Percentiles rank a stretch among this genome's conserved stretches.
These are phyloP conservation scores for Hemistola chrysoprasaria DNA, from an alignment of 2,888 invertebrate species.

Conservation along the genomic window DNA sequence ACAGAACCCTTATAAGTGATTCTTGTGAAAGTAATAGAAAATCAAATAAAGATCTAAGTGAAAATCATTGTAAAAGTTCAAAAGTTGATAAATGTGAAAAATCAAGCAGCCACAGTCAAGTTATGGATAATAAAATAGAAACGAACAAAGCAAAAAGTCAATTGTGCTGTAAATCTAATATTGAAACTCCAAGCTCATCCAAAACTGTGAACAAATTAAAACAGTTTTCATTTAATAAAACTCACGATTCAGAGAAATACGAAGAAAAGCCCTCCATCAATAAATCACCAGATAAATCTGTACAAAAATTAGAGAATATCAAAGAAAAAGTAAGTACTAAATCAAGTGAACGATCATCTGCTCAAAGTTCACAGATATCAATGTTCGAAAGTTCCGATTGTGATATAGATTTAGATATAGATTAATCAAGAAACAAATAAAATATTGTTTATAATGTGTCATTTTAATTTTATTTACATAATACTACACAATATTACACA, in stretches of 20 bases:
- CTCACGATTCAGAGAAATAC: slow-evolving; percentile 57
- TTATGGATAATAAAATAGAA: slow-evolving; percentile 1
- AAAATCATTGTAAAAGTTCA: slow-evolving; percentile 12
- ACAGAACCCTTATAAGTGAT: slow-evolving; percentile 6
- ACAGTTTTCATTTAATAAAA: slow-evolving; percentile 58
- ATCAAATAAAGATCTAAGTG: slow-evolving; percentile 5
- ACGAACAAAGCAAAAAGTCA: slow-evolving; percentile 10
- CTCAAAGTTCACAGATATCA: slow-evolving; percentile 63
- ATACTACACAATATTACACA: too few relatives aligned
- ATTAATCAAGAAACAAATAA: slow-evolving; percentile 39
- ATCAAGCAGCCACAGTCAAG: background rate
- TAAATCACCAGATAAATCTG: slow-evolving; percentile 23
- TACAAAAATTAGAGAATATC: slow-evolving; percentile 32
- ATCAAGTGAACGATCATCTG: slow-evolving; percentile 18
- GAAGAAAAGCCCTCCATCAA: slow-evolving; percentile 38
- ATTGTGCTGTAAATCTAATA: slow-evolving; percentile 11
- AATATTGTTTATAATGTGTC: slow-evolving; percentile 22
- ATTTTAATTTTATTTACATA: slow-evolving; percentile 21
- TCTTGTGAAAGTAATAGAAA: background rate
- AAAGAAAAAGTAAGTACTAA: slow-evolving; percentile 32
- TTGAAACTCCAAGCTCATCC: slow-evolving; percentile 24
- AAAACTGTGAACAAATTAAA: slow-evolving; percentile 52
- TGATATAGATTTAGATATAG: slow-evolving; percentile 78
- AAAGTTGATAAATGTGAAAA: slow-evolving; percentile 4
- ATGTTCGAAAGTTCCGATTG: slow-evolving; percentile 78